phyloP scores from a whole-genome alignment of 2,113 vertebrate genomes.

The Morone saxatilis region DNA sequence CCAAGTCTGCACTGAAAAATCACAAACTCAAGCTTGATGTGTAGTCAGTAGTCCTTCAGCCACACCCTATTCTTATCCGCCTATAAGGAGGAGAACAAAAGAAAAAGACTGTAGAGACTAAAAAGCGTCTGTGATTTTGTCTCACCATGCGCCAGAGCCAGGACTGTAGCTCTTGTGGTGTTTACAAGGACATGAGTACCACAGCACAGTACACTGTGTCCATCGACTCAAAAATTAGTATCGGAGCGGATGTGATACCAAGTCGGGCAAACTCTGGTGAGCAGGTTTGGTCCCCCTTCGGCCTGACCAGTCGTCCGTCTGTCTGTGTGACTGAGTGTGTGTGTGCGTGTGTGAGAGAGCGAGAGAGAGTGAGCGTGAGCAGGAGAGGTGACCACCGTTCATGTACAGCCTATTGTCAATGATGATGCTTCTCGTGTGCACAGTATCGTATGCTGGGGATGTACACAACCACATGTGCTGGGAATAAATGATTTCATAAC shows the following conservation, averaged over 20 bases:
- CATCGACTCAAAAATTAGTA: conserved; percentile 42
- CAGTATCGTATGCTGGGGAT: conserved; percentile 82
- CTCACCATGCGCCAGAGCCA: conserved; percentile 66
- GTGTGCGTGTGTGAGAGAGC: conserved; percentile 25
- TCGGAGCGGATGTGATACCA: conserved; percentile 34
- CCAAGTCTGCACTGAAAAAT: conserved; percentile 84
- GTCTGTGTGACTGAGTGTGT: conserved; percentile 21
- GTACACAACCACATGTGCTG: conserved; percentile 83
- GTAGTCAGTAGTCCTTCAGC: conserved; percentile 70
- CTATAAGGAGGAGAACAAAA: conserved; percentile 46
- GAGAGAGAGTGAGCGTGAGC: conserved; percentile 31
- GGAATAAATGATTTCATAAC: conserved; percentile 87
- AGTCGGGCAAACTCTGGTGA: conserved; percentile 37
- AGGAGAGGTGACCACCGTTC: conserved; percentile 78
- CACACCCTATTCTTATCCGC: conserved; percentile 59
- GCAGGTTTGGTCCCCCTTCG: conserved; percentile 43
- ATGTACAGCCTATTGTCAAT: conserved; percentile 76
- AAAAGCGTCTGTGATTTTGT: conserved; percentile 45
- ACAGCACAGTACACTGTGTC: conserved; percentile 50
- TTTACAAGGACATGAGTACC: conserved; percentile 56
- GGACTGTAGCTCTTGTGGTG: conserved; percentile 71
- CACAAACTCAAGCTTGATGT: conserved; percentile 74
- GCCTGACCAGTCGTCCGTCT: conserved; percentile 60
- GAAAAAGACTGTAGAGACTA: conserved; percentile 45
- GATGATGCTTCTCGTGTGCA: conserved; percentile 81